These are phyloP conservation scores for Scotopteryx bipunctaria DNA, from an alignment of 2,888 invertebrate genomes.

Conservation along the genomic window DNA sequence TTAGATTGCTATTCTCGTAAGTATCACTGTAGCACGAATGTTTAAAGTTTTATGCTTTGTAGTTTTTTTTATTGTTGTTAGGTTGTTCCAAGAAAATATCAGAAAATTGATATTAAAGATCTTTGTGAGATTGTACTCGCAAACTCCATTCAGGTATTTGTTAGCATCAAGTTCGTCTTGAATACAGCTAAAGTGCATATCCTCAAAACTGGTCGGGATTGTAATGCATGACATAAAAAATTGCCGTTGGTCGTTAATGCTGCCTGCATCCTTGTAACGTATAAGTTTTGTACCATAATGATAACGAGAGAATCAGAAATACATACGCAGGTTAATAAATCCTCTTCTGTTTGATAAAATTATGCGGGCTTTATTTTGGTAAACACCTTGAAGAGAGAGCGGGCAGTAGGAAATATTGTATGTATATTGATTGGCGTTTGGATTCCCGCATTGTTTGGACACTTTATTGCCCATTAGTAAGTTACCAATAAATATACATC, in stretches of 20 bases:
- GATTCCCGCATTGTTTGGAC: not conserved
- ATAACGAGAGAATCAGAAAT: slow-evolving; percentile 1
- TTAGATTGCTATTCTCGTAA: not conserved
- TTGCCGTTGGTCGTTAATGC: not conserved
- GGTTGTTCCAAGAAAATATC: too few species aligned
- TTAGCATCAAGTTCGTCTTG: too few species aligned
- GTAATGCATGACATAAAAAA: not conserved
- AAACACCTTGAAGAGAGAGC: not conserved
- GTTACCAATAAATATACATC: not conserved
- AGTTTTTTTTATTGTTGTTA: too few species aligned
- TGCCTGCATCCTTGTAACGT: slow-evolving; percentile 3
- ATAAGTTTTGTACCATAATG: slow-evolving; percentile 4
- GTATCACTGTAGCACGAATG: too few species aligned
- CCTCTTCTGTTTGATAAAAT: slow-evolving; percentile 6
- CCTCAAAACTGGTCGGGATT: not conserved
- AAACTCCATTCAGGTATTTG: too few species aligned
- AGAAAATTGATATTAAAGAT: too few species aligned
- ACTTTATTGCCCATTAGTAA: not conserved
- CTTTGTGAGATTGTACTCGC: too few species aligned
- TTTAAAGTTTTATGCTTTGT: too few species aligned
- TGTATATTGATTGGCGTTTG: not conserved
- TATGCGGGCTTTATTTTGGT: slow-evolving; percentile 17
- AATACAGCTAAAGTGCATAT: not conserved
- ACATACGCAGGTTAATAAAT: not conserved
- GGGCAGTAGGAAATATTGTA: not conserved